phyloP scores from a whole-genome alignment of 1,140 invertebrate species.

The Oryctes rhinoceros region DNA sequence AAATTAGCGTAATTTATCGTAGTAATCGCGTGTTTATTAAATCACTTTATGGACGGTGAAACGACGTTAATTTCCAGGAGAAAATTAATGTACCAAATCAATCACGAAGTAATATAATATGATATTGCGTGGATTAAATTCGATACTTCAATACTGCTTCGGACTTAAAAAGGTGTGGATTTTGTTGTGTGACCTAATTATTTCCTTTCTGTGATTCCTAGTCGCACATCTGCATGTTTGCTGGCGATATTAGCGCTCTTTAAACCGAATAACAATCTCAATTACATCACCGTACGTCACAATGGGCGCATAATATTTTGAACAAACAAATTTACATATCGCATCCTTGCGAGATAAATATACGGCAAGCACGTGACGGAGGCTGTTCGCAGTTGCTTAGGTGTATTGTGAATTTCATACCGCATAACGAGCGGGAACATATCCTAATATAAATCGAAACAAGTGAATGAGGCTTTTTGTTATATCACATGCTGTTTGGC shows the following conservation, averaged over 20 bases:
- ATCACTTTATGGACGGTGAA: too few species aligned
- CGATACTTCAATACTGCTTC: neutral
- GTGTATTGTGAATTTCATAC: too few species aligned
- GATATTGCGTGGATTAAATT: neutral
- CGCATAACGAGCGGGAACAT: too few species aligned
- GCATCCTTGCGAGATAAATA: constrained; percentile 24
- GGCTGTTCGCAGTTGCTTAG: neutral
- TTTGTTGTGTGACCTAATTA: constrained; percentile 23
- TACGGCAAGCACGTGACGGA: neutral
- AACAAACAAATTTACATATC: constrained; percentile 32
- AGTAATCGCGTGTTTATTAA: too few species aligned
- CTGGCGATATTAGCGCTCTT: constrained; percentile 1
- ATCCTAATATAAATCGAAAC: too few species aligned
- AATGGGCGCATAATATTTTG: constrained; percentile 24
- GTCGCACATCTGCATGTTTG: neutral
- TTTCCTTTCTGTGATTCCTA: neutral
- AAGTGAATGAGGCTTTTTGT: too few species aligned
- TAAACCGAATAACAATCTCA: constrained; percentile 25
- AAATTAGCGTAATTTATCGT: too few species aligned
- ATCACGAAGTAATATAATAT: too few species aligned
- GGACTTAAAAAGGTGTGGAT: neutral
- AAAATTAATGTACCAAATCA: too few species aligned
- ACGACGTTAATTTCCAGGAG: too few species aligned
- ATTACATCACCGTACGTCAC: constrained; percentile 29
- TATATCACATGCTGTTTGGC: too few species aligned